Evolutionary conservation across 2,113 vertebrate genomes (phyloP).

Genomic region (Gadus macrocephalus): DNA sequence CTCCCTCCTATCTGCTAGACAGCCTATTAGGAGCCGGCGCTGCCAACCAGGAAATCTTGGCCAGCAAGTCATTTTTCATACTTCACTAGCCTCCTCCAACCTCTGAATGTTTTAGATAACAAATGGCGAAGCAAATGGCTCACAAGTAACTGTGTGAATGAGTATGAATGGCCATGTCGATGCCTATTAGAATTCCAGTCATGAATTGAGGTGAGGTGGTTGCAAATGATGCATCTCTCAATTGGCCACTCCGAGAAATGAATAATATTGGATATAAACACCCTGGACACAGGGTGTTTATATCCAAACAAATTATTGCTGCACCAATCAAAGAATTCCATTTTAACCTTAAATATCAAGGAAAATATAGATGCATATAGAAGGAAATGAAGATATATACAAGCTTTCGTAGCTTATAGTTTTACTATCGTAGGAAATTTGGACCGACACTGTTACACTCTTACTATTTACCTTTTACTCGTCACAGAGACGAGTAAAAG

Average conservation of each 20-base stretch:
- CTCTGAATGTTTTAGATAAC: constrained; percentile 39
- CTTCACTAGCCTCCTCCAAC: constrained; percentile 14
- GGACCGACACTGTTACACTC: no score
- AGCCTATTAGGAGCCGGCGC: constrained; percentile 45
- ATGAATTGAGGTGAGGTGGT: constrained; percentile 8
- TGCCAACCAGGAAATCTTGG: constrained; percentile 38
- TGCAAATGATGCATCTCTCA: constrained; percentile 14
- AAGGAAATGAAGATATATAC: no score
- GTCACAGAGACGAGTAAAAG: no score
- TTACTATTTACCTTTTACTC: no score
- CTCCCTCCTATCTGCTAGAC: constrained; percentile 32
- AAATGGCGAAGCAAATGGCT: constrained; percentile 51
- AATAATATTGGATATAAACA: no score
- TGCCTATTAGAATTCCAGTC: background rate
- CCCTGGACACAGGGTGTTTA: background rate
- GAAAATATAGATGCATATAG: background rate
- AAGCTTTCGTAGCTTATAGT: no score
- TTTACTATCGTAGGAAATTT: no score
- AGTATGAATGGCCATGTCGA: constrained; percentile 8
- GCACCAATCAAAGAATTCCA: background rate
- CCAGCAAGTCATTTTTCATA: constrained; percentile 41
- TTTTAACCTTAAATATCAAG: background rate
- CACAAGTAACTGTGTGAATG: constrained; percentile 40
- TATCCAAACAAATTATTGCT: constrained; percentile 9
- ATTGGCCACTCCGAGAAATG: no score